Conservation (phyloP, 2,113 vertebrate genomes). For the Anolis sagrei region DNA sequence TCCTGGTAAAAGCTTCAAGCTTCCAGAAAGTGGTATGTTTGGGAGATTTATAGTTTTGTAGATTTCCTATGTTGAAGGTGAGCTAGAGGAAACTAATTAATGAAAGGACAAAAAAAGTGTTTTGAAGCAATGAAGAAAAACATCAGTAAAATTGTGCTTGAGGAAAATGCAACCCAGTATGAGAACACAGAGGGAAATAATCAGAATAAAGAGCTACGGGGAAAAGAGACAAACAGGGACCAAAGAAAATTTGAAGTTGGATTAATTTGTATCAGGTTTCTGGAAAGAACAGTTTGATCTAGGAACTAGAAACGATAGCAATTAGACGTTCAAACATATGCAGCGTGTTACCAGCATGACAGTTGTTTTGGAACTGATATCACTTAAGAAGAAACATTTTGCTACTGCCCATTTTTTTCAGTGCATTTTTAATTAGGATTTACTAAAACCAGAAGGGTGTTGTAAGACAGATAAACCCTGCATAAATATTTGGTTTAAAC, state of each 20-base stretch:
- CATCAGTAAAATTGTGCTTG: constrained; percentile 15
- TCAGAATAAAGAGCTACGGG: not conserved
- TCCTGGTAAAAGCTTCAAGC: no score
- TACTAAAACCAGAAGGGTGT: not conserved
- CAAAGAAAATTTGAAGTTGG: not conserved
- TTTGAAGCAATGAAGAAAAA: constrained; percentile 14
- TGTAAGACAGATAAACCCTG: not conserved
- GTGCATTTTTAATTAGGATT: not conserved
- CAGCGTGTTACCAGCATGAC: not conserved
- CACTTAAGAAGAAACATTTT: not conserved
- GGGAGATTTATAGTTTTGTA: not conserved
- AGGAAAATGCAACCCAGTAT: not conserved
- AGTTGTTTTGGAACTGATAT: not conserved
- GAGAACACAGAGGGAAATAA: not conserved
- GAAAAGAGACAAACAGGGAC: not conserved
- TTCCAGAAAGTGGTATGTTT: no score
- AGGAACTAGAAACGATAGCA: not conserved
- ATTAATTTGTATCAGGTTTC: constrained; percentile 1
- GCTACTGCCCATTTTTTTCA: no score
- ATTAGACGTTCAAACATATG: not conserved
- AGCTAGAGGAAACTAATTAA: constrained; percentile 9
- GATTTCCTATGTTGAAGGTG: constrained; percentile 6
- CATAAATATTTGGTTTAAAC: not conserved
- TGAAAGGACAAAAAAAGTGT: not conserved
- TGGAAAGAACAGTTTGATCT: not conserved